These are phyloP conservation scores for Protobothrops flavoviridis DNA, from an alignment of 2,113 vertebrate species.

Conservation along the genomic window DNA sequence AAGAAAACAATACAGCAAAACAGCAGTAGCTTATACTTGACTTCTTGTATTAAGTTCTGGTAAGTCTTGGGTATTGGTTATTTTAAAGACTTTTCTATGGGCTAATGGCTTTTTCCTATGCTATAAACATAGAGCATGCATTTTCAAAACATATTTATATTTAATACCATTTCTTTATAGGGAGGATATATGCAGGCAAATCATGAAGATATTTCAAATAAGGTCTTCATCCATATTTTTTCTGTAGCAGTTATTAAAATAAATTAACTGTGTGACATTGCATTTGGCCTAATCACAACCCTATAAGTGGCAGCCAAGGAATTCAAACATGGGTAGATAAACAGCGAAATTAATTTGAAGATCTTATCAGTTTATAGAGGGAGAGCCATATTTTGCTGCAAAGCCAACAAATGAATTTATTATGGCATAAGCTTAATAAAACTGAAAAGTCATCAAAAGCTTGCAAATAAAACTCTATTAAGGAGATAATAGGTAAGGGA, in stretches of 20 bases:
- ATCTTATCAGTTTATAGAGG: not conserved
- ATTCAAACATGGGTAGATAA: not conserved
- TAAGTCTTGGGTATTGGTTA: not conserved
- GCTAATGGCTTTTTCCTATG: not conserved
- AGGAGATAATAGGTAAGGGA: not conserved
- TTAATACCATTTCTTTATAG: not conserved
- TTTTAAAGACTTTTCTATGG: not conserved
- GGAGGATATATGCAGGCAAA: not conserved
- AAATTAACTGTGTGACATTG: not conserved
- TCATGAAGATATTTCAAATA: not conserved
- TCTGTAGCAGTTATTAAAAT: not conserved
- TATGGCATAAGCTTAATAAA: not conserved
- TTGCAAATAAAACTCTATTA: not conserved
- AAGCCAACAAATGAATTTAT: not conserved
- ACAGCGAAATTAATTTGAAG: not conserved
- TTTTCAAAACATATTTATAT: not conserved
- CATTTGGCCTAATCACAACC: not conserved
- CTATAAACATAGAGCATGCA: not conserved
- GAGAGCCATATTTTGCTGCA: not conserved
- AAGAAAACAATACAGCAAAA: not conserved
- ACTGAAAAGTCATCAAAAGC: not conserved
- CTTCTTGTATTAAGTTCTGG: not conserved
- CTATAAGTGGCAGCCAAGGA: not conserved
- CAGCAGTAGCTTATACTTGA: not conserved
- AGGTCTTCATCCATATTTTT: not conserved